Evolutionary conservation across 2,888 invertebrate genomes (phyloP).

Genomic region (Malthinus flaveolus): DNA sequence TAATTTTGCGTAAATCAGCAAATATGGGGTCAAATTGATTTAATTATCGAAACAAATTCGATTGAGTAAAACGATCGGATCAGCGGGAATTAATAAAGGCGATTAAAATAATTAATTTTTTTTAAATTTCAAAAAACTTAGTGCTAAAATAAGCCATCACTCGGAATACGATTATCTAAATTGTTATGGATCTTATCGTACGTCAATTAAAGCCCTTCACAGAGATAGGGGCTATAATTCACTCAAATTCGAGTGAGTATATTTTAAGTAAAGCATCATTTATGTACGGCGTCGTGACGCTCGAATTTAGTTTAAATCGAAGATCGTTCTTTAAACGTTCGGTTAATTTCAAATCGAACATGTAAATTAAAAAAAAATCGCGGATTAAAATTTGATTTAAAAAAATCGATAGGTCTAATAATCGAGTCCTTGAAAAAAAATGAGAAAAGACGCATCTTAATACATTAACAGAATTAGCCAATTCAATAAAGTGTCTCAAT

Average conservation of each 20-base stretch:
- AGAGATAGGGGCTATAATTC: slow-evolving; percentile 19
- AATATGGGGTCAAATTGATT: slow-evolving; percentile 19
- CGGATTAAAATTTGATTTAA: slow-evolving; percentile 2
- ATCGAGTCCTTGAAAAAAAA: slow-evolving; percentile 21
- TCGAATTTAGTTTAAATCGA: slow-evolving; percentile 39
- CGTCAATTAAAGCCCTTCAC: slow-evolving; percentile 21
- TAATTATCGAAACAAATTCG: slow-evolving; percentile 1
- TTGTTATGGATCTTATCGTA: slow-evolving; percentile 15
- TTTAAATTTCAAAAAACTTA: background rate
- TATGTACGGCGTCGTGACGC: slow-evolving; percentile 47
- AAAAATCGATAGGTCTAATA: slow-evolving; percentile 11
- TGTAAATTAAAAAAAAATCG: slow-evolving; percentile 5
- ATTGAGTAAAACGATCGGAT: slow-evolving; percentile 12
- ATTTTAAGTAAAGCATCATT: slow-evolving; percentile 39
- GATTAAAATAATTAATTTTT: background rate
- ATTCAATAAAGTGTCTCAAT: slow-evolving; percentile 21
- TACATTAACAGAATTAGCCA: slow-evolving; percentile 20
- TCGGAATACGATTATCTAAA: slow-evolving; percentile 16
- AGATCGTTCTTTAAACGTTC: slow-evolving; percentile 20
- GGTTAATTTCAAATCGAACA: slow-evolving; percentile 2
- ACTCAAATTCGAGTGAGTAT: slow-evolving; percentile 35
- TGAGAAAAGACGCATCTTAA: slow-evolving; percentile 22
- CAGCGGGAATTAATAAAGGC: slow-evolving; percentile 15
- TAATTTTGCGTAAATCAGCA: slow-evolving; percentile 31
- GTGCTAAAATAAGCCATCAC: slow-evolving; percentile 7